These are phyloP conservation scores for Sandelia bainsii DNA, from an alignment of 2,797 vertebrate species.

Conservation along the genomic window DNA sequence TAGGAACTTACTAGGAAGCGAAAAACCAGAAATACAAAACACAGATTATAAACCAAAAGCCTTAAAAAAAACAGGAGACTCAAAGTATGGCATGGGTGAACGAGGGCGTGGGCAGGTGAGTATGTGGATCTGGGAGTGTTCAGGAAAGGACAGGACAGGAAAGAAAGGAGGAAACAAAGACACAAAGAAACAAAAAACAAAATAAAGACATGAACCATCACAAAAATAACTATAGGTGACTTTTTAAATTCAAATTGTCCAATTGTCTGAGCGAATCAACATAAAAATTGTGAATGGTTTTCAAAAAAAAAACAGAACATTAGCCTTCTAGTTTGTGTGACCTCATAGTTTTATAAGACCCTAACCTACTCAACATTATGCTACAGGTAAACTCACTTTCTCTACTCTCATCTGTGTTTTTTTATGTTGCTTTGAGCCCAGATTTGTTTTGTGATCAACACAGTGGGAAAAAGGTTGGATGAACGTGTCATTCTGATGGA, in stretches of 20 bases:
- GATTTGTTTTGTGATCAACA: slow-evolving; percentile 47
- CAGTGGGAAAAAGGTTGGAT: slow-evolving; percentile 60
- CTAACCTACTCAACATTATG: slow-evolving; percentile 27
- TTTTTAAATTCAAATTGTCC: neutral
- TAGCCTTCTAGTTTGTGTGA: neutral
- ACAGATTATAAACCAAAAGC: too few relatives aligned
- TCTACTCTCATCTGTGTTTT: slow-evolving; percentile 22
- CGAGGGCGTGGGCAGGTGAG: too few relatives aligned
- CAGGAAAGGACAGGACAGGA: too few relatives aligned
- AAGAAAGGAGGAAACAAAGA: too few relatives aligned
- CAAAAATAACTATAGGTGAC: neutral
- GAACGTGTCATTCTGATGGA: slow-evolving; percentile 61
- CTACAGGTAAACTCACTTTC: slow-evolving; percentile 18
- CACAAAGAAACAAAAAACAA: too few relatives aligned
- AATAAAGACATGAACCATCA: neutral
- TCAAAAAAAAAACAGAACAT: neutral
- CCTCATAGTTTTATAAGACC: neutral
- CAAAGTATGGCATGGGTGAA: too few relatives aligned
- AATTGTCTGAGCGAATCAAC: too few relatives aligned
- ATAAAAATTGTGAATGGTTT: neutral
- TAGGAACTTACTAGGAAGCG: too few relatives aligned
- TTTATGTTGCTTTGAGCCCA: slow-evolving; percentile 24
- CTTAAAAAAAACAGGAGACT: too few relatives aligned
- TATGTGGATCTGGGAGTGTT: too few relatives aligned
- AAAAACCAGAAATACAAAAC: too few relatives aligned